phyloP scores from a whole-genome alignment of 2,888 invertebrate genomes.

The Incurvaria masculella region DNA sequence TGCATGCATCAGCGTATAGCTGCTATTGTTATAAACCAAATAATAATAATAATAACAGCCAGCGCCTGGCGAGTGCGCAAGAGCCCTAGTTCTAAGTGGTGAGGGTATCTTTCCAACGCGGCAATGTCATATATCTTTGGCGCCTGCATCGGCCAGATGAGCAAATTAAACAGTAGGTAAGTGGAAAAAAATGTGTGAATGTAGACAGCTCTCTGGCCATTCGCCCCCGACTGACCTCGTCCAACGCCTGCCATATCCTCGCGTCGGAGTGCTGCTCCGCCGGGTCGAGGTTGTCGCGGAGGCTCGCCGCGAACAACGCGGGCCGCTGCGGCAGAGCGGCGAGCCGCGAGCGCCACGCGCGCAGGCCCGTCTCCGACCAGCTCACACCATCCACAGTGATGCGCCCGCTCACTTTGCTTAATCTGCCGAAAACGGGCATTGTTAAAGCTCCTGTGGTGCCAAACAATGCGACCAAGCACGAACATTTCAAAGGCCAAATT shows the following conservation, averaged over 20 bases:
- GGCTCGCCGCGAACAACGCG: slow-evolving; percentile 70
- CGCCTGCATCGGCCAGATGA: too few species aligned
- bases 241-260: slow-evolving; percentile 66
- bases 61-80: too few species aligned
- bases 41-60: too few species aligned
- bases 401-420: slow-evolving; percentile 38
- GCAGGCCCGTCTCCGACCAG: slow-evolving; percentile 44
- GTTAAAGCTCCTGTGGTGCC: neutral
- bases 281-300: slow-evolving; percentile 77
- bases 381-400: slow-evolving; percentile 47
- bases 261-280: slow-evolving; percentile 62
- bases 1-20: too few species aligned
- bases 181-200: neutral
- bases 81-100: too few species aligned
- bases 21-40: too few species aligned
- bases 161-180: too few species aligned
- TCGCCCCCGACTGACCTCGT: slow-evolving; percentile 46
- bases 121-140: too few species aligned
- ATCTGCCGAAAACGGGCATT: slow-evolving; percentile 28
- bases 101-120: too few species aligned
- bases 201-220: neutral
- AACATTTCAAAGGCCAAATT: too few species aligned
- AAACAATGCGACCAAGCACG: neutral
- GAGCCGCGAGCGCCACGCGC: slow-evolving; percentile 51
- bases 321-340: slow-evolving; percentile 69